Conservation (phyloP, 2,888 invertebrate species). For the Blastobasis adustella region DNA sequence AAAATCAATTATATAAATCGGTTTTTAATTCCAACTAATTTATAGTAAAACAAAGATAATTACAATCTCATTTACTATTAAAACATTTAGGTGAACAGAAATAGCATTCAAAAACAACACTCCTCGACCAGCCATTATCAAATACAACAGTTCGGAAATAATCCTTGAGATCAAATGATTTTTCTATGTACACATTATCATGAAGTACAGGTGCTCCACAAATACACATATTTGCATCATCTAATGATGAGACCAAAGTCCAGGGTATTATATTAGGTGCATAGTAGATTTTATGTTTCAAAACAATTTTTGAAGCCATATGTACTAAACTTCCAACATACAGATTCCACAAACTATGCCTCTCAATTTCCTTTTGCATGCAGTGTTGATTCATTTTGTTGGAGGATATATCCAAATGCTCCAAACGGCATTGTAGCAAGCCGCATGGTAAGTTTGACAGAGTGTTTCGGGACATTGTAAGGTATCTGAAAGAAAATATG, state of each 20-base stretch:
- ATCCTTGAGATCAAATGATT: constrained; percentile 49
- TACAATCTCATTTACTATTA: constrained; percentile 10
- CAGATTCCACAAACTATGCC: constrained; percentile 39
- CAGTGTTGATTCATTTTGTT: constrained; percentile 60
- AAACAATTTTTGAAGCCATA: constrained; percentile 66
- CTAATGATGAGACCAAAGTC: constrained; percentile 75
- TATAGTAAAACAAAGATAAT: too few relatives aligned
- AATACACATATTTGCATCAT: constrained; percentile 76
- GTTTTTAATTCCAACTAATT: too few relatives aligned
- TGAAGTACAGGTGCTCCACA: constrained; percentile 72
- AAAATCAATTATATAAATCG: too few relatives aligned
- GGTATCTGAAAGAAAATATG: constrained; percentile 48
- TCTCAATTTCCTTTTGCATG: constrained; percentile 8
- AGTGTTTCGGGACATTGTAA: constrained; percentile 73
- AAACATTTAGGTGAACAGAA: constrained; percentile 76
- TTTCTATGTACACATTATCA: constrained; percentile 33
- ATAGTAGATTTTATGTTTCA: constrained; percentile 71
- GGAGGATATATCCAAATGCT: constrained; percentile 72
- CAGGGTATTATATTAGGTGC: constrained; percentile 73
- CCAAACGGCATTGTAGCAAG: constrained; percentile 67
- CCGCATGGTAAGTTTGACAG: constrained; percentile 76
- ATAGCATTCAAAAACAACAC: constrained; percentile 74
- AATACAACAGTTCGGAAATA: constrained; percentile 52
- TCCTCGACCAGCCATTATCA: constrained; percentile 41
- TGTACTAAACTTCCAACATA: constrained; percentile 70